phyloP scores from a whole-genome alignment of 2,797 vertebrate species.

The Geotrypetes seraphini region DNA sequence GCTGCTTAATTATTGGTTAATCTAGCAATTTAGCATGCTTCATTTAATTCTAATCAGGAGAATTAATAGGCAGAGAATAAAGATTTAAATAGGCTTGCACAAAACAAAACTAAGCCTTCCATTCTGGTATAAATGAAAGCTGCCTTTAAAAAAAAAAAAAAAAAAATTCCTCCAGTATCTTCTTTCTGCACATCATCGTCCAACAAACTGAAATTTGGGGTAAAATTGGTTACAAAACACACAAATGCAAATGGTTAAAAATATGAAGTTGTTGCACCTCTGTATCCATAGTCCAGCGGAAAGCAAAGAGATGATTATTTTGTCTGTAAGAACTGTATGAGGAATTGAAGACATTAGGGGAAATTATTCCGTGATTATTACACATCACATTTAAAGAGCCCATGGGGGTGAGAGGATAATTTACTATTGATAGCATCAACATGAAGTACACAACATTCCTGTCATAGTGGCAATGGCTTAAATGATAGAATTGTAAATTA shows the following conservation, averaged over 20 bases:
- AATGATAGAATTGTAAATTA: slow-evolving; percentile 42
- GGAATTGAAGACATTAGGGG: neutral
- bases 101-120: slow-evolving; percentile 47
- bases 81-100: slow-evolving; percentile 55
- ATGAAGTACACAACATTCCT: slow-evolving; percentile 26
- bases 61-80: slow-evolving; percentile 72
- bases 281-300: neutral
- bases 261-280: neutral
- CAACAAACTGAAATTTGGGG: too few species aligned
- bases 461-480: slow-evolving; percentile 35
- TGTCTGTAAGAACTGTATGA: neutral
- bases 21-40: slow-evolving; percentile 72
- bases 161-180: too few species aligned
- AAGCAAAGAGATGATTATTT: neutral
- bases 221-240: too few species aligned
- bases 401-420: slow-evolving; percentile 8
- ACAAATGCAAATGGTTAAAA: neutral
- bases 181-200: neutral
- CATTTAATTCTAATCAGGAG: slow-evolving; percentile 78
- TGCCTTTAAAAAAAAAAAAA: too few species aligned
- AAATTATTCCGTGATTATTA: slow-evolving; percentile 17
- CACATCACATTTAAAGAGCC: slow-evolving; percentile 16
- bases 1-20: slow-evolving; percentile 76
- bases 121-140: slow-evolving; percentile 18
- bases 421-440: slow-evolving; percentile 1